Evolutionary conservation across 2,113 vertebrate species (phyloP).

Genomic region (Azemiops feae): DNA sequence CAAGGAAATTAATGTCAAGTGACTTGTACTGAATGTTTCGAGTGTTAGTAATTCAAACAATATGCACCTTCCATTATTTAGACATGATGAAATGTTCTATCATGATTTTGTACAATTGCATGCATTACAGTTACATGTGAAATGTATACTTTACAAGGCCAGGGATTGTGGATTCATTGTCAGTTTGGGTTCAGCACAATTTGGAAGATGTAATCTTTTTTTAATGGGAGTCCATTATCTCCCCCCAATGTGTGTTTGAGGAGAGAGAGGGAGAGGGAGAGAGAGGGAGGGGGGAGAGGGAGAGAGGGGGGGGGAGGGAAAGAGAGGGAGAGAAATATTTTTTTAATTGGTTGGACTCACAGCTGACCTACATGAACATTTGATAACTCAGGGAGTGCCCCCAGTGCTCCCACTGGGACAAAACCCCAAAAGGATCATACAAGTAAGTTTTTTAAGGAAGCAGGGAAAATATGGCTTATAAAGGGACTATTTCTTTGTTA

Average conservation of each 20-base stretch:
- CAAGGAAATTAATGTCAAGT: conserved; percentile 67
- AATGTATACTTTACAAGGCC: conserved; percentile 44
- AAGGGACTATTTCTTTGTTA: background rate
- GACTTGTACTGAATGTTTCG: conserved; percentile 57
- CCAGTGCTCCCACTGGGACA: background rate
- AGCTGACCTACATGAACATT: background rate
- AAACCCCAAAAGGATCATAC: background rate
- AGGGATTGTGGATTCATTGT: conserved; percentile 26
- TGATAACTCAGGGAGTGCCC: background rate
- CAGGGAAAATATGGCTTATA: background rate
- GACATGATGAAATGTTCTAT: conserved; percentile 54
- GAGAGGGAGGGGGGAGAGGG: no score
- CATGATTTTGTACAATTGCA: conserved; percentile 46
- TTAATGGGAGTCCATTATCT: background rate
- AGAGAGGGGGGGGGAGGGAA: no score
- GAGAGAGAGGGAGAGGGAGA: no score
- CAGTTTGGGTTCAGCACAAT: conserved; percentile 25
- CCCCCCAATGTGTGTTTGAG: background rate
- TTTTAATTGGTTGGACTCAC: background rate
- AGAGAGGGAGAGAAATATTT: background rate
- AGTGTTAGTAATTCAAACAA: conserved; percentile 54
- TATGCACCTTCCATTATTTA: conserved; percentile 64
- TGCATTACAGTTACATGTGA: conserved; percentile 33
- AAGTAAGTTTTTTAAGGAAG: background rate
- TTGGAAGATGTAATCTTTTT: conserved; percentile 5